Base-by-base conservation (phyloP, 2,113 vertebrate species). In the Prinia subflava region DNA sequence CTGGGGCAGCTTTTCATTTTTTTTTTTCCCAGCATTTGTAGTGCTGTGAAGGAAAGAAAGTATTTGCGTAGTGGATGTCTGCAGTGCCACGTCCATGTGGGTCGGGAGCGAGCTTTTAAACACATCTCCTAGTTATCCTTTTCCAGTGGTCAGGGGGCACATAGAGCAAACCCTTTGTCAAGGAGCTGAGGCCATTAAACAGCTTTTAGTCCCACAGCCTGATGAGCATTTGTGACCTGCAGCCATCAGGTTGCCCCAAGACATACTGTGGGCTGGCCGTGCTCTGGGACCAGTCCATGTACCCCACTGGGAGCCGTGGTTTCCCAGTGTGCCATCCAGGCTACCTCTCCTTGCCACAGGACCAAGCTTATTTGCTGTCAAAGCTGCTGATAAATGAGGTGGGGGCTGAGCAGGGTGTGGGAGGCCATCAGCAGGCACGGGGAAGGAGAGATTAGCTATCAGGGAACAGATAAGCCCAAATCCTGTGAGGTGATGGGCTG, bases 71-170 rank as follows among this genome's bases (percentile, higher is more conserved):
- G 13, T 18, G 52, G 30, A 4, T 41, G 10, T 41, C 60, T 37
- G 42, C 11, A 3, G 28, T 22, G 55, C 21, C 30, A 1, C 2
- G 14, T 57, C 83, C 0, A 0, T 21, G 31, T 31, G 50, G 20
- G 18, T 46, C 0, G 0, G 39, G 14, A 53, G 31, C 0, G 0
- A 77, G 30, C 16, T 74, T 81, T 70, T 46, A 18, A 71, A 59
- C 4, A 10, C 5, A 5, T 49, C 30, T 87, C 35, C 70, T 33
- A 13, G 25, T 81, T 59, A 49, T 5, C 68, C 50, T 55, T 55
- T 63, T 30, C 14, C 56, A 27, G 55, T 24, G 28, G 37, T 63
- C 44, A 7, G 3, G 1, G 21, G 47, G 14, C 30, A 16, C 9
- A 3, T 6, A 33, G 52, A 55, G 28, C 4, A 4, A 86, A 23